Evolutionary conservation across 2,888 invertebrate genomes (phyloP).

Genomic region (Ophion ellenae): DNA sequence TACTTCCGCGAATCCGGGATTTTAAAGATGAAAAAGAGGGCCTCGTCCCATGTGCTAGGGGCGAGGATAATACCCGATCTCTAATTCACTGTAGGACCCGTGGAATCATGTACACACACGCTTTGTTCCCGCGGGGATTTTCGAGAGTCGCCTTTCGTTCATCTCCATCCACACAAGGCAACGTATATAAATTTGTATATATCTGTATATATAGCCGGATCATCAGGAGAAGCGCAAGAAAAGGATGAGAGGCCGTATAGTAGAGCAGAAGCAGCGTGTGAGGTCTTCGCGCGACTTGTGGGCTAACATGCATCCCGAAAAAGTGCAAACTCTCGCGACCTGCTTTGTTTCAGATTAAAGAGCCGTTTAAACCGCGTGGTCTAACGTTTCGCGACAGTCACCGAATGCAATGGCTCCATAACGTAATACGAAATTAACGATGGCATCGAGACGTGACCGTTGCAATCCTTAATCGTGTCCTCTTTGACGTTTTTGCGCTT

Average conservation of each 20-base stretch:
- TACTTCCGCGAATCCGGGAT: constrained; percentile 1
- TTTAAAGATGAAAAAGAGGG: constrained; percentile 21
- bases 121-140: constrained; percentile 56
- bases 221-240: constrained; percentile 53
- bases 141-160: constrained; percentile 42
- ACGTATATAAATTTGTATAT: constrained; percentile 17
- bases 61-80: constrained; percentile 64
- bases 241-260: constrained; percentile 63
- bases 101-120: constrained; percentile 66
- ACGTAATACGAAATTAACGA: constrained; percentile 78
- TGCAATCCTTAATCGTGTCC: constrained; percentile 14
- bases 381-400: constrained; percentile 73
- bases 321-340: constrained; percentile 57
- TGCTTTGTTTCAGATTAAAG: constrained; percentile 78
- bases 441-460: constrained; percentile 51
- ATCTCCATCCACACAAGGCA: constrained; percentile 5
- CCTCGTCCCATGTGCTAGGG: constrained; percentile 9
- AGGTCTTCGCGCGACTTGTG: constrained; percentile 70
- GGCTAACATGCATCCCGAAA: constrained; percentile 61
- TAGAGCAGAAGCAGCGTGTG: constrained; percentile 72
- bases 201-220: constrained; percentile 29
- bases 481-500: neutral
- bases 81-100: constrained; percentile 67
- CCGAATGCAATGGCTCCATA: constrained; percentile 76
- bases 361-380: constrained; percentile 72